These are phyloP conservation scores for Anolis carolinensis DNA, from an alignment of 2,113 vertebrate species.

Conservation along the genomic window DNA sequence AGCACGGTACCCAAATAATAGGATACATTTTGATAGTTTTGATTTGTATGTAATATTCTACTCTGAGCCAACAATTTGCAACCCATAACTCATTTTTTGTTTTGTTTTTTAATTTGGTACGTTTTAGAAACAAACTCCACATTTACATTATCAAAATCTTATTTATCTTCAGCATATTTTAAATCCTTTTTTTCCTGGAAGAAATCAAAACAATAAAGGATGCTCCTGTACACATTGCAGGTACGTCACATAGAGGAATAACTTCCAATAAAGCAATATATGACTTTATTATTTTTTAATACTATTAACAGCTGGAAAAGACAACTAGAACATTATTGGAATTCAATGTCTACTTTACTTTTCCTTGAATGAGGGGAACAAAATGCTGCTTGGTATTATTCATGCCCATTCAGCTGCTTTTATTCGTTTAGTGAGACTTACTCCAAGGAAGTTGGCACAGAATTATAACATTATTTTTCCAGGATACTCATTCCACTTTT, in stretches of 20 bases:
- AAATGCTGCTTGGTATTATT: not conserved
- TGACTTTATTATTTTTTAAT: constrained; percentile 50
- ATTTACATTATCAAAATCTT: not conserved
- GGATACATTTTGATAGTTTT: too few relatives aligned
- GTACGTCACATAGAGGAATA: constrained; percentile 68
- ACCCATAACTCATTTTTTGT: too few relatives aligned
- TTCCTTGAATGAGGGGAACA: constrained; percentile 60
- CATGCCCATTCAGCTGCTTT: not conserved
- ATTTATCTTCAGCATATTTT: constrained; percentile 61
- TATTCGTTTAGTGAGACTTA: not conserved
- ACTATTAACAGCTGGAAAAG: constrained; percentile 69
- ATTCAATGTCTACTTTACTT: constrained; percentile 69
- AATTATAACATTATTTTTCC: constrained; percentile 68
- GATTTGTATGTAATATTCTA: too few relatives aligned
- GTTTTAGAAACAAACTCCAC: too few relatives aligned
- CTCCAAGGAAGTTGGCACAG: not conserved
- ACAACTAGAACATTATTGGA: constrained; percentile 71
- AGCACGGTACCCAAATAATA: too few relatives aligned
- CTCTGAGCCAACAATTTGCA: too few relatives aligned
- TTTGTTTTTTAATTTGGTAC: too few relatives aligned
- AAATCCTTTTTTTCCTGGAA: constrained; percentile 48
- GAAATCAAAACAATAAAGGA: constrained; percentile 54
- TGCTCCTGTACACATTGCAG: constrained; percentile 68
- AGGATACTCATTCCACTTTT: constrained; percentile 74
- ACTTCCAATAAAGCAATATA: constrained; percentile 60